phyloP scores from a whole-genome alignment of 2,888 invertebrate species.

The Oxycera nigricornis region DNA sequence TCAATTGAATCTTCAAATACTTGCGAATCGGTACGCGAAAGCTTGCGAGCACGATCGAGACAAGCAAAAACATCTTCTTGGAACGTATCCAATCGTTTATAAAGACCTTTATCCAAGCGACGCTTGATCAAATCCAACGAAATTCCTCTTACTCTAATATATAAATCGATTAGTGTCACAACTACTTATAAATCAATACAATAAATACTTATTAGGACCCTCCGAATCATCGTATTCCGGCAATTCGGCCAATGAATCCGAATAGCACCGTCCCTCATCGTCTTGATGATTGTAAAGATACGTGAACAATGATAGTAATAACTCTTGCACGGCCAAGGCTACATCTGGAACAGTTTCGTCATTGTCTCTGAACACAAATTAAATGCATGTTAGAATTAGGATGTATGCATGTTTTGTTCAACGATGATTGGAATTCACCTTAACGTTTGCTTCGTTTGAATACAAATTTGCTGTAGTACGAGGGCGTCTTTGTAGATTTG shows the following conservation, averaged over 20 bases:
- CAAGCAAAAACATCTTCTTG: constrained; percentile 97
- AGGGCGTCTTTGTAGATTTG: constrained; percentile 97
- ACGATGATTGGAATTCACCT: constrained; percentile 63
- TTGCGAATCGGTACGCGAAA: constrained; percentile 91
- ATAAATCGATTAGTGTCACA: constrained; percentile 41
- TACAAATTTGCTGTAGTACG: constrained; percentile 86
- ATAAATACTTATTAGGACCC: constrained; percentile 66
- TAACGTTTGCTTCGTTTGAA: constrained; percentile 90
- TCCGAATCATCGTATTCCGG: constrained; percentile 85
- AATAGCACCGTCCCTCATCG: constrained; percentile 94
- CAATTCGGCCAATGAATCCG: constrained; percentile 93
- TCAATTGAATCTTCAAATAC: constrained; percentile 96
- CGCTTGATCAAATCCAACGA: constrained; percentile 93
- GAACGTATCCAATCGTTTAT: constrained; percentile 91
- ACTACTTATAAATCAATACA: not conserved
- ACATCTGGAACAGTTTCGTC: constrained; percentile 91
- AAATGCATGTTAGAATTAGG: not conserved
- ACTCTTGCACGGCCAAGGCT: constrained; percentile 85
- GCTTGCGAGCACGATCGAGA: constrained; percentile 84
- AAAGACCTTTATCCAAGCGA: constrained; percentile 88
- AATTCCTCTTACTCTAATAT: constrained; percentile 76
- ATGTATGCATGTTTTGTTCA: not conserved
- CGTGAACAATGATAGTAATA: constrained; percentile 89
- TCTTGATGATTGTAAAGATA: constrained; percentile 96
- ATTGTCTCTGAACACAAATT: constrained; percentile 72